Evolutionary conservation across 2,797 vertebrate genomes (phyloP).

Genomic region (Pterois miles): DNA sequence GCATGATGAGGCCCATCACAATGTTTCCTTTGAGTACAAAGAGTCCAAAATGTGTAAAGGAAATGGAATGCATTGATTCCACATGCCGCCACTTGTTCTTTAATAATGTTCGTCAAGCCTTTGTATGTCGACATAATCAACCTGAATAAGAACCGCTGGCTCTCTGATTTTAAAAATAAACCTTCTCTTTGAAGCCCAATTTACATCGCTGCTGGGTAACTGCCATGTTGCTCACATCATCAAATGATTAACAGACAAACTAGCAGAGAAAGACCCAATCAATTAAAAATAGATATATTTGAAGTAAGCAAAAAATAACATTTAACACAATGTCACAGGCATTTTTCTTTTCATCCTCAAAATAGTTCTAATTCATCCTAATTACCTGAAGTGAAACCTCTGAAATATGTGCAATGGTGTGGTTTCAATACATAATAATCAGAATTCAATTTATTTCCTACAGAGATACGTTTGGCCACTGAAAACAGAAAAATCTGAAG

Average conservation of each 20-base stretch:
- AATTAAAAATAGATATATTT: slow-evolving; percentile 81
- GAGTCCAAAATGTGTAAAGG: slow-evolving; percentile 61
- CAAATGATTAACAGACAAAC: slow-evolving; percentile 75
- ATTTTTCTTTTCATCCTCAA: slow-evolving; percentile 31
- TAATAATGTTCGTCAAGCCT: slow-evolving; percentile 44
- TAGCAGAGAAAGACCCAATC: slow-evolving; percentile 65
- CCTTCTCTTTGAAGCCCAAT: slow-evolving; percentile 69
- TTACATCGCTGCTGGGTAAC: slow-evolving; percentile 69
- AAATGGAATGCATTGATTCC: slow-evolving; percentile 65
- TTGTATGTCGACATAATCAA: slow-evolving; percentile 65
- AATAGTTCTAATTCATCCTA: slow-evolving; percentile 49
- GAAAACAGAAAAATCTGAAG: slow-evolving; percentile 41
- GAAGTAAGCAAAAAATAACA: slow-evolving; percentile 62
- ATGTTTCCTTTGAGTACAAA: slow-evolving; percentile 58
- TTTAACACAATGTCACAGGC: slow-evolving; percentile 28
- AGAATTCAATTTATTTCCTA: neutral
- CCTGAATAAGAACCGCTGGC: slow-evolving; percentile 50
- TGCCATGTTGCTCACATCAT: slow-evolving; percentile 67
- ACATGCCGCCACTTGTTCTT: slow-evolving; percentile 57
- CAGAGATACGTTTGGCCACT: slow-evolving; percentile 32
- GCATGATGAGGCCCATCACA: slow-evolving; percentile 41
- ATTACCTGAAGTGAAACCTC: slow-evolving; percentile 42
- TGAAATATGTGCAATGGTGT: slow-evolving; percentile 44
- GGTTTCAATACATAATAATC: slow-evolving; percentile 26
- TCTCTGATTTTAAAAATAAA: slow-evolving; percentile 78